Conservation (phyloP, 2,888 invertebrate species). For the Galeruca laticollis region DNA sequence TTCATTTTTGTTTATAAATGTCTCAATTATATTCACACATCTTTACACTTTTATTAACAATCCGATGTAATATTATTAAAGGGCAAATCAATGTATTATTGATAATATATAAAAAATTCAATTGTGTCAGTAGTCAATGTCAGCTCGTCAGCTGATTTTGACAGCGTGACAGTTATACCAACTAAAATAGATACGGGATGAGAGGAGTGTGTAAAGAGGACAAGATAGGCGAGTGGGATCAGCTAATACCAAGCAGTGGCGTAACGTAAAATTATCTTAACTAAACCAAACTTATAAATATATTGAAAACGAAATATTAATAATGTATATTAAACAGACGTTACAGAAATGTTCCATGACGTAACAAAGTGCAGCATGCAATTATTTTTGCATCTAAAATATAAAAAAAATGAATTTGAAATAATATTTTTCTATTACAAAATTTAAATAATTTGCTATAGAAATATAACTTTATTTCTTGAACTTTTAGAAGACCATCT, state of each 20-base stretch:
- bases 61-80: slow-evolving; percentile 7
- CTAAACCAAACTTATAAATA: neutral
- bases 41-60: neutral
- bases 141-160: slow-evolving; percentile 30
- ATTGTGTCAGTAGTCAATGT: slow-evolving; percentile 15
- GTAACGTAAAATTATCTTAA: neutral
- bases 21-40: neutral
- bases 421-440: too few relatives aligned
- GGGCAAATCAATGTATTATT: slow-evolving; percentile 25
- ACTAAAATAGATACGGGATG: neutral
- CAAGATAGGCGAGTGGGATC: neutral
- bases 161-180: neutral
- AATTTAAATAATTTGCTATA: too few relatives aligned
- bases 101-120: slow-evolving; percentile 16
- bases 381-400: too few relatives aligned
- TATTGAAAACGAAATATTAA: too few relatives aligned
- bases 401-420: too few relatives aligned
- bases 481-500: too few relatives aligned
- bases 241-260: neutral
- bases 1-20: slow-evolving; percentile 72
- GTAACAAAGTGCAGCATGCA: too few relatives aligned
- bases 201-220: neutral
- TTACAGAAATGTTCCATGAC: too few relatives aligned
- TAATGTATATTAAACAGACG: too few relatives aligned
- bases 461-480: too few relatives aligned